phyloP scores from a whole-genome alignment of 2,797 vertebrate species.

The Malurus leucopterus region DNA sequence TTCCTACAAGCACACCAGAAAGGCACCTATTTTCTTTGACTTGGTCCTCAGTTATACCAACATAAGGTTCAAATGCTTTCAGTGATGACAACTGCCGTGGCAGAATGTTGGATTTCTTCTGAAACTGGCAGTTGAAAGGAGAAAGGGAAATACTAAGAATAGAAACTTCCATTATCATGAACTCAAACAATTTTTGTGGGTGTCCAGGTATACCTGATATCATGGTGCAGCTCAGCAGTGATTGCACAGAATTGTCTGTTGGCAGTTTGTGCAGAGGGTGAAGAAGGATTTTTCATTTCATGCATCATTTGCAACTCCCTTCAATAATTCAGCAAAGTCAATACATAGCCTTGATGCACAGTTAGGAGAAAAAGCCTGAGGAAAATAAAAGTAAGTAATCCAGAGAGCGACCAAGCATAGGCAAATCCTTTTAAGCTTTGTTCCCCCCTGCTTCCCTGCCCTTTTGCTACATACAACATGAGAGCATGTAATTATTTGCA shows the following conservation, averaged over 20 bases:
- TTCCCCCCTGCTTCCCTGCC: background rate
- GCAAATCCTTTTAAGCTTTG: background rate
- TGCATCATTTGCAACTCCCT: constrained; percentile 54
- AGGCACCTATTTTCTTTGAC: background rate
- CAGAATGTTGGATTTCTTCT: background rate
- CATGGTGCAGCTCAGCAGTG: background rate
- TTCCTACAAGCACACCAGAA: background rate
- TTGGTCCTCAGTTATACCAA: background rate
- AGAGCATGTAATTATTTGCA: background rate
- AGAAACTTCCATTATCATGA: background rate
- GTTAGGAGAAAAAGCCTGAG: constrained; percentile 24
- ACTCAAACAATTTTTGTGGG: background rate
- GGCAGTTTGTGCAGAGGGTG: background rate
- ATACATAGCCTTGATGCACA: constrained; percentile 21
- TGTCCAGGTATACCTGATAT: background rate
- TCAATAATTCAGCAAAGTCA: constrained; percentile 58
- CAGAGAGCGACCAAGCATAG: background rate
- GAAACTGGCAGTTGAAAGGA: background rate
- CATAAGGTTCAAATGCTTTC: background rate
- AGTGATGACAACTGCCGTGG: background rate
- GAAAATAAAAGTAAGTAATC: constrained; percentile 14
- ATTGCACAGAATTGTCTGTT: background rate
- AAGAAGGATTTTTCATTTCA: constrained; percentile 59
- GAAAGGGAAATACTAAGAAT: background rate
- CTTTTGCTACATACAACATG: background rate